Percentiles rank a stretch among this genome's conserved stretches.
These are phyloP conservation scores for Dinoponera quadriceps DNA, from an alignment of 1,140 invertebrate genomes.

Conservation along the genomic window DNA sequence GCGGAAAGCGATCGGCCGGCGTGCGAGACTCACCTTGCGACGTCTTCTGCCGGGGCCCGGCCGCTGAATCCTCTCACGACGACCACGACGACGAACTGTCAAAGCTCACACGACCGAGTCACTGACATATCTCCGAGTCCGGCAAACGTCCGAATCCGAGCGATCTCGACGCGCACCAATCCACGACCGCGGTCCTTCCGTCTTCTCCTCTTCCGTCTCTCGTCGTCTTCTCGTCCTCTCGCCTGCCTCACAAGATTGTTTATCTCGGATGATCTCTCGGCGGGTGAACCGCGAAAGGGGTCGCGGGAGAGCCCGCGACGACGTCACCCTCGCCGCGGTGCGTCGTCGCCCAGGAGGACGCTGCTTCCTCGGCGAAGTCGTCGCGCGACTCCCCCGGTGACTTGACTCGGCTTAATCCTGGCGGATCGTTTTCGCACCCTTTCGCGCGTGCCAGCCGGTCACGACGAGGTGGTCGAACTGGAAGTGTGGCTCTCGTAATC, in stretches of 20 bases:
- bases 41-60: constrained; percentile 39
- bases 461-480: constrained; percentile 55
- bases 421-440: constrained; percentile 49
- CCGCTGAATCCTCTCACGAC: constrained; percentile 61
- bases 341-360: no score
- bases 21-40: constrained; percentile 41
- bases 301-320: no score
- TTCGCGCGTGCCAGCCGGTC: constrained; percentile 41
- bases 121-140: constrained; percentile 68
- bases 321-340: no score
- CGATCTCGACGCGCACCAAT: constrained; percentile 35
- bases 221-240: neutral
- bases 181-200: neutral
- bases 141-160: constrained; percentile 11
- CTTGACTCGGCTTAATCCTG: neutral
- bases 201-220: neutral
- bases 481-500: constrained; percentile 55
- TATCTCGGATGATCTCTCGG: no score
- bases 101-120: constrained; percentile 71
- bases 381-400: neutral
- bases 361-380: no score
- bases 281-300: no score
- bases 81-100: constrained; percentile 64
- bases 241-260: no score
- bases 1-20: no score